These are phyloP conservation scores for Anodontia alba DNA, from an alignment of 2,888 invertebrate genomes.

Conservation along the genomic window DNA sequence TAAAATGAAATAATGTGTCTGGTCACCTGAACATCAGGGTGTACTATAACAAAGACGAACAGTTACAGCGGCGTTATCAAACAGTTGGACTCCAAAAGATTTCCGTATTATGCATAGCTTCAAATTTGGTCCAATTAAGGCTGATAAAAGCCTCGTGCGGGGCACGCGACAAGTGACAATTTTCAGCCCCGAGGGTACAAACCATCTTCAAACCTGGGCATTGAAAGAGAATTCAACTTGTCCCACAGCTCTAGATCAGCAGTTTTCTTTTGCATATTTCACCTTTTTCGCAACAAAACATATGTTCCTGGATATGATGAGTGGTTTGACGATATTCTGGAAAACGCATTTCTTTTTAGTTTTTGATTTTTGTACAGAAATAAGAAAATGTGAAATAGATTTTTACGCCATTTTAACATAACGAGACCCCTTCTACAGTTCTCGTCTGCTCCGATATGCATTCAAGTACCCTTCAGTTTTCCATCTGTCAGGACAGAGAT, in stretches of 20 bases:
- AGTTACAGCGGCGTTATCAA: constrained; percentile 8
- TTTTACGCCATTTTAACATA: too few species aligned
- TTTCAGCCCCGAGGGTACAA: not conserved
- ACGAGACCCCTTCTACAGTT: not conserved
- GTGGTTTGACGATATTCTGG: too few species aligned
- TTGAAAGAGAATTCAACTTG: not conserved
- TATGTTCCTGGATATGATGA: too few species aligned
- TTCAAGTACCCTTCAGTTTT: constrained; percentile 8
- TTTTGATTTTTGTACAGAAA: too few species aligned
- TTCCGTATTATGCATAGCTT: not conserved
- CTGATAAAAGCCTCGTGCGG: constrained; percentile 13
- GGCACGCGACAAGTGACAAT: constrained; percentile 17
- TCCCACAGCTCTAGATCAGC: too few species aligned
- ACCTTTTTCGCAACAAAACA: too few species aligned
- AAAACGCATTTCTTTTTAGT: too few species aligned
- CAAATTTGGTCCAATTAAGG: not conserved
- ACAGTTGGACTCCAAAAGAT: constrained; percentile 10
- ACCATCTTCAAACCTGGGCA: constrained; percentile 5
- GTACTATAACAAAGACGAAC: not conserved
- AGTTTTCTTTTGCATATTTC: too few species aligned
- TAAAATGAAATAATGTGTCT: constrained; percentile 9
- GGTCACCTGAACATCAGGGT: not conserved
- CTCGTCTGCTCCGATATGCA: constrained; percentile 9
- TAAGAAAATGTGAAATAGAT: too few species aligned
- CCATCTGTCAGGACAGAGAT: not conserved